phyloP scores from a whole-genome alignment of 1,140 invertebrate species.

The Zaprionus ghesquierei region DNA sequence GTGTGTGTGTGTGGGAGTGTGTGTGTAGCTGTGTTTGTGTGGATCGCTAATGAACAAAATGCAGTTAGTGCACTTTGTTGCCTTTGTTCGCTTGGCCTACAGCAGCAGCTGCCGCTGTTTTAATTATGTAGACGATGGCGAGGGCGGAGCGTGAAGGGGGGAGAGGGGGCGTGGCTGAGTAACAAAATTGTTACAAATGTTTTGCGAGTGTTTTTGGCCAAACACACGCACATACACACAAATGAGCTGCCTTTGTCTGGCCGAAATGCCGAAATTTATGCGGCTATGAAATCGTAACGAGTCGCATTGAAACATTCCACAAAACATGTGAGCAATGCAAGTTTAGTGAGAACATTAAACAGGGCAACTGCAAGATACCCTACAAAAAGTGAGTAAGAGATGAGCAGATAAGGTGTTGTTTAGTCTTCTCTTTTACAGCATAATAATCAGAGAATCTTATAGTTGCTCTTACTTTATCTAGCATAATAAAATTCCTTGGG shows the following conservation, averaged over 20 bases:
- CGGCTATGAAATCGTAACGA: constrained; percentile 45
- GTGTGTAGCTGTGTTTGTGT: constrained; percentile 18
- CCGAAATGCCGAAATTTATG: constrained; percentile 23
- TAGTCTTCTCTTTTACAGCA: no score
- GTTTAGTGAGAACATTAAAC: constrained; percentile 1
- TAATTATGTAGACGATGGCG: constrained; percentile 30
- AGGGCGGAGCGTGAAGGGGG: neutral
- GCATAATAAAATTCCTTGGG: neutral
- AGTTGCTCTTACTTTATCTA: neutral
- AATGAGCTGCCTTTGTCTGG: constrained; percentile 35
- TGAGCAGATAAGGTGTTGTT: neutral
- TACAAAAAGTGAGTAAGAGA: neutral
- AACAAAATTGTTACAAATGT: constrained; percentile 47
- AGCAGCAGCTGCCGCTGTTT: constrained; percentile 38
- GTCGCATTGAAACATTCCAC: constrained; percentile 31
- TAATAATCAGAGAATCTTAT: no score
- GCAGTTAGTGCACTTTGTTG: constrained; percentile 45
- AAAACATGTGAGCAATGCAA: neutral
- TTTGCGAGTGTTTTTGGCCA: constrained; percentile 31
- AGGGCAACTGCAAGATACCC: neutral
- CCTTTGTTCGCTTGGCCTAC: constrained; percentile 39
- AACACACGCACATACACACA: constrained; percentile 33
- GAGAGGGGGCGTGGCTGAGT: neutral
- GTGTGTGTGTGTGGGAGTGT: constrained; percentile 4
- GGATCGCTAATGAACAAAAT: constrained; percentile 45